A percentile compares a stretch with the other conserved stretches of the same genome.
These are phyloP conservation scores for Thalassaphorura encarpata DNA, from an alignment of 1,140 invertebrate species.

Conservation along the genomic window DNA sequence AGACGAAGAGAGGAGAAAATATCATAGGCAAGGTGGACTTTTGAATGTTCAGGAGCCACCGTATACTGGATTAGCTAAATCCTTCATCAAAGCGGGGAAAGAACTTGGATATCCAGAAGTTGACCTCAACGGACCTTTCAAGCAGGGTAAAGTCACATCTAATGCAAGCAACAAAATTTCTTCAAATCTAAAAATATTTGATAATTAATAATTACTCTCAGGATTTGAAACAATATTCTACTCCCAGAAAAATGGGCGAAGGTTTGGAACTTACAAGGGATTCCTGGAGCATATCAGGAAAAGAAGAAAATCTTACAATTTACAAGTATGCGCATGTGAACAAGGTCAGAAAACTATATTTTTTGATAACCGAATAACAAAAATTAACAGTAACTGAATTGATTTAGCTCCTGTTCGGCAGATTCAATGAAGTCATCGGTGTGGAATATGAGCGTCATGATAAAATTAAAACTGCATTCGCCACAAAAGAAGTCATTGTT, in stretches of 20 bases:
- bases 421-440: conserved; percentile 7
- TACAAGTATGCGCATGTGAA: conserved; percentile 15
- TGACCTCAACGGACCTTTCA: conserved; percentile 46
- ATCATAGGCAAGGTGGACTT: conserved; percentile 6
- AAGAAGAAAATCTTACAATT: conserved; percentile 3
- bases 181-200: neutral
- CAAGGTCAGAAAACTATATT: conserved; percentile 6
- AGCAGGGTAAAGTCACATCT: conserved; percentile 34
- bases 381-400: neutral
- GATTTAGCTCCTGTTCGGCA: neutral
- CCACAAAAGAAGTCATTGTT: conserved; percentile 14
- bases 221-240: conserved; percentile 18
- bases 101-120: conserved; percentile 56
- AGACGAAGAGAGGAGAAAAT: neutral
- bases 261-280: conserved; percentile 15
- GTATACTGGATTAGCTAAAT: conserved; percentile 9
- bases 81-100: conserved; percentile 44
- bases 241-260: conserved; percentile 18
- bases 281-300: conserved; percentile 13
- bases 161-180: neutral
- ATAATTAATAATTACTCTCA: neutral
- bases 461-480: neutral
- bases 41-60: conserved; percentile 6
- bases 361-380: neutral
- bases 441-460: conserved; percentile 19